Evolutionary conservation across 2,797 vertebrate genomes (phyloP).

Genomic region (Sarcoramphus papa): DNA sequence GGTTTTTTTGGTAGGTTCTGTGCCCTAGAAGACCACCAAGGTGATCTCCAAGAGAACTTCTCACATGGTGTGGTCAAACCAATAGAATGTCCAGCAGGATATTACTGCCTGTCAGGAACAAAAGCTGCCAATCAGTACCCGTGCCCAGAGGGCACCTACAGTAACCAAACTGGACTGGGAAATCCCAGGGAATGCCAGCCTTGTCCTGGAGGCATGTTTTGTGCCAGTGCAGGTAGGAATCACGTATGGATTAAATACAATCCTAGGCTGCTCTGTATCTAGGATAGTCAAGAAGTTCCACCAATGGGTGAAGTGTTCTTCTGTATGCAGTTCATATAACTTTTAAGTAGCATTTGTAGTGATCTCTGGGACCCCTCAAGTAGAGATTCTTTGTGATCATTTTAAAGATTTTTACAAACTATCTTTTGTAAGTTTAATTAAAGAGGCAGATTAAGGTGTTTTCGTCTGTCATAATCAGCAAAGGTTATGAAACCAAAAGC

Average conservation of each 20-base stretch:
- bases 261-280: not conserved
- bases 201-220: slow-evolving; percentile 83
- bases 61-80: not conserved
- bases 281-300: not conserved
- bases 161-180: slow-evolving; percentile 64
- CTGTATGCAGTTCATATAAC: not conserved
- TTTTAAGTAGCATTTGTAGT: accelerated
- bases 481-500: not conserved
- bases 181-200: slow-evolving; percentile 72
- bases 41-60: not conserved
- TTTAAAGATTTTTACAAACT: not conserved
- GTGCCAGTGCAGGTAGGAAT: slow-evolving; percentile 73
- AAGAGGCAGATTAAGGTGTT: not conserved
- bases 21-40: not conserved
- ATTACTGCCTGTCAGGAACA: slow-evolving; percentile 80
- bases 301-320: not conserved
- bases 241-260: accelerated
- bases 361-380: not conserved
- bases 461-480: not conserved
- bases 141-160: slow-evolving; percentile 86
- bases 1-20: slow-evolving; percentile 63
- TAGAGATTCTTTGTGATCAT: not conserved
- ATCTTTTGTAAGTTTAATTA: not conserved
- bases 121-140: slow-evolving; percentile 72
- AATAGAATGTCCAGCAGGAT: slow-evolving; percentile 79